A percentile compares a stretch with the other conserved stretches of the same genome.
Evolutionary conservation across 30 jellyfish, hydroid and myxozoan species (phyloP).

Genomic region (Pelagia noctiluca): DNA sequence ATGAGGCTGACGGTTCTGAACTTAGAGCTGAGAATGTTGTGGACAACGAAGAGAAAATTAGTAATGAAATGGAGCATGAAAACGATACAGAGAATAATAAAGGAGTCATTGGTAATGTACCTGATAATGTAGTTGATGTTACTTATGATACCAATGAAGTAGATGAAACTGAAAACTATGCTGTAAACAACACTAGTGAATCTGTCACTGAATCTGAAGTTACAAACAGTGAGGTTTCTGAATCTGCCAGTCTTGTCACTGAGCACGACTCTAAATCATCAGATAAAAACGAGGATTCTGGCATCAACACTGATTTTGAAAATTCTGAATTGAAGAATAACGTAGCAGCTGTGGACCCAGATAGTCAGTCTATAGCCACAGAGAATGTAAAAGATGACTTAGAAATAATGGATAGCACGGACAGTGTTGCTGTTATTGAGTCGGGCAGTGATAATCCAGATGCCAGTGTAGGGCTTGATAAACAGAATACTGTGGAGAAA

Average conservation of each 20-base stretch:
- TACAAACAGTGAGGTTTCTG: constrained; percentile 6
- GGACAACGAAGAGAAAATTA: neutral
- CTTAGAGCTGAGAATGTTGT: neutral
- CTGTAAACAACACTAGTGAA: neutral
- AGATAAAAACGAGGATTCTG: neutral
- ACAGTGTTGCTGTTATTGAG: neutral
- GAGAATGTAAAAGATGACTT: neutral
- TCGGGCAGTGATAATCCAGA: neutral
- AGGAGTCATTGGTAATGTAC: neutral
- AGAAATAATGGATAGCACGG: neutral
- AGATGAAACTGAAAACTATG: constrained; percentile 19
- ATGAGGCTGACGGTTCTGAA: no score
- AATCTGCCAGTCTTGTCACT: neutral
- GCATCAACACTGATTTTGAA: neutral
- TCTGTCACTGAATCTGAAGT: neutral
- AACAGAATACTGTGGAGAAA: neutral
- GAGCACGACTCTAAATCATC: neutral
- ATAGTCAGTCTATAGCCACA: neutral
- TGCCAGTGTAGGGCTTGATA: neutral
- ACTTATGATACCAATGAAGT: constrained; percentile 7
- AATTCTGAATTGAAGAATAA: neutral
- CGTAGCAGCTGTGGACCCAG: neutral
- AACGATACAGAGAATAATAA: constrained; percentile 7
- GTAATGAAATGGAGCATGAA: constrained; percentile 4
- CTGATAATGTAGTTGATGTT: neutral